A percentile compares a stretch with the other conserved stretches of the same genome.
Conservation (phyloP, 1,140 invertebrate genomes). For the Thaumetopoea pityocampa region DNA sequence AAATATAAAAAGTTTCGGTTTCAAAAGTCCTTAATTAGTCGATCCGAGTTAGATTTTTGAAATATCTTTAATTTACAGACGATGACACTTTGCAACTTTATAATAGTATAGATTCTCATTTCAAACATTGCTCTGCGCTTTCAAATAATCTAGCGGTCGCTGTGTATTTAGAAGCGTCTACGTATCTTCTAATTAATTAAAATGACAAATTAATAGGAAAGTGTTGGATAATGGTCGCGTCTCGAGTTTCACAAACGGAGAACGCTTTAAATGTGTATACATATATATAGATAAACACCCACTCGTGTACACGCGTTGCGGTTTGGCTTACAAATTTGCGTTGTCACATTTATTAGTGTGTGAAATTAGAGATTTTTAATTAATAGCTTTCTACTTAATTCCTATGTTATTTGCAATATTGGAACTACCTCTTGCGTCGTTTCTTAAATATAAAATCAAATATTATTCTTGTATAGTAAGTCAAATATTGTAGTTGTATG, state of each 20-base stretch:
- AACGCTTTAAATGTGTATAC: constrained; percentile 49
- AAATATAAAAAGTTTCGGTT: no score
- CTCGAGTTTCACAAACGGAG: constrained; percentile 39
- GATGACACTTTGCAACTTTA: no score
- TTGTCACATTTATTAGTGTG: constrained; percentile 44
- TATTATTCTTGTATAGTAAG: no score
- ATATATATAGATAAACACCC: no score
- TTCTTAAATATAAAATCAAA: constrained; percentile 2
- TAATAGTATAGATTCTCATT: no score
- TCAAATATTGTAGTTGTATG: no score
- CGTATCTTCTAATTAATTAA: constrained; percentile 48
- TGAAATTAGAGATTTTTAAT: constrained; percentile 51
- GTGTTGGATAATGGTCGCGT: constrained; percentile 32
- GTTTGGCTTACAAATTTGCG: constrained; percentile 40
- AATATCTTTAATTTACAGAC: no score
- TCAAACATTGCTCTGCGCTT: constrained; percentile 32
- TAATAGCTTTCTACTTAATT: constrained; percentile 48
- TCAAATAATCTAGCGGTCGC: constrained; percentile 18
- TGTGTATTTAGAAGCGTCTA: constrained; percentile 33
- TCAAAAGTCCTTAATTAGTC: no score
- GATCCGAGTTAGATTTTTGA: no score
- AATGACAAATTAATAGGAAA: constrained; percentile 53
- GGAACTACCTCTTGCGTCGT: constrained; percentile 21
- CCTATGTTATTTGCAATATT: constrained; percentile 14
- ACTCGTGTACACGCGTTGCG: constrained; percentile 27